phyloP scores from a whole-genome alignment of 2,888 invertebrate species.

The Galerucella calmariensis region DNA sequence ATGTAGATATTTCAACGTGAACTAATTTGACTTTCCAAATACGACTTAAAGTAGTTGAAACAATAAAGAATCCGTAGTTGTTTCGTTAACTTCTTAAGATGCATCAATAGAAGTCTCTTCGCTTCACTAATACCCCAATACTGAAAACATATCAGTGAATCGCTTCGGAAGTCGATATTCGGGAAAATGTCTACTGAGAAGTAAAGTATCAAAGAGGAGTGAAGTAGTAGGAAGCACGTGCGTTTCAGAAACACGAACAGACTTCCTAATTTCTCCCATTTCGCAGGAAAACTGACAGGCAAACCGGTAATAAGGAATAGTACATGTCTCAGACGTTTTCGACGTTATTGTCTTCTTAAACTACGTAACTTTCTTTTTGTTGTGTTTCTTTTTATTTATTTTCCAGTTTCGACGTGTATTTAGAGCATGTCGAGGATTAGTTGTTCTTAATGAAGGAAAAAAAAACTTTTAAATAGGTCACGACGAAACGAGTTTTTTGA shows the following conservation, averaged over 20 bases:
- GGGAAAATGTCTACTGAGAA: conserved; percentile 18
- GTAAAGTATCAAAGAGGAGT: conserved; percentile 29
- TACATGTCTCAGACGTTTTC: conserved; percentile 38
- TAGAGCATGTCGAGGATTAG: background rate
- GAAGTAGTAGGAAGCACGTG: conserved; percentile 42
- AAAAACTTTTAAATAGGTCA: conserved; percentile 3
- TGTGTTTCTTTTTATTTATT: conserved; percentile 17
- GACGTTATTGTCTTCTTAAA: conserved; percentile 31
- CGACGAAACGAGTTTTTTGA: background rate
- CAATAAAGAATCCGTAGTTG: too few relatives aligned
- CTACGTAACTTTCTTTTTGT: background rate
- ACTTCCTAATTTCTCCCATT: conserved; percentile 50
- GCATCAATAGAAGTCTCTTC: background rate
- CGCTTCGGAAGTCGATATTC: conserved; percentile 20
- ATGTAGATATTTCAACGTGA: too few relatives aligned
- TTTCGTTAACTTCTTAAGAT: too few relatives aligned
- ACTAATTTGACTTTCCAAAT: too few relatives aligned
- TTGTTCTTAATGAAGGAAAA: background rate
- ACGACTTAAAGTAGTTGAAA: too few relatives aligned
- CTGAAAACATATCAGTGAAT: conserved; percentile 21
- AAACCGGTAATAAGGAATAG: conserved; percentile 46
- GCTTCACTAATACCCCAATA: conserved; percentile 9
- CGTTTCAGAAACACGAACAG: conserved; percentile 46
- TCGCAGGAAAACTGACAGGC: conserved; percentile 47
- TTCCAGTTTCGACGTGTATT: conserved; percentile 1